These are phyloP conservation scores for Abramis brama DNA, from an alignment of 2,113 vertebrate species.

Conservation along the genomic window DNA sequence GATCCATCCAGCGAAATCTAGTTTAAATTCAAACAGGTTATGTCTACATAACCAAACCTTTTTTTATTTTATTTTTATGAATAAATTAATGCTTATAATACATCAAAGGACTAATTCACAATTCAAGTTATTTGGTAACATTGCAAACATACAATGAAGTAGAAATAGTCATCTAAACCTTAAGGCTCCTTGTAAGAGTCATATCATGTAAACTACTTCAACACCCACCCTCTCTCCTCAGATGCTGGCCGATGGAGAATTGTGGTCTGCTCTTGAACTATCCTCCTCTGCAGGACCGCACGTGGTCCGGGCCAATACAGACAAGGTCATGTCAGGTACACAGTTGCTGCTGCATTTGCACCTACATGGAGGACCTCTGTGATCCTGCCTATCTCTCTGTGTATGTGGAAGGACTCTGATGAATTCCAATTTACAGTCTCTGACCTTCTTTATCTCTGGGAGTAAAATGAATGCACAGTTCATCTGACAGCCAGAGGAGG, in stretches of 20 bases:
- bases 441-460: slow-evolving; percentile 52
- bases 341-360: slow-evolving; percentile 5
- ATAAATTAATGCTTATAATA: background rate
- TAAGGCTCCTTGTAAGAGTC: background rate
- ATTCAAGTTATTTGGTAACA: background rate
- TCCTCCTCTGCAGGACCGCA: background rate
- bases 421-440: slow-evolving; percentile 45
- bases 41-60: background rate
- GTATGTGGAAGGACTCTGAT: slow-evolving; percentile 16
- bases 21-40: background rate
- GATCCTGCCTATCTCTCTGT: slow-evolving; percentile 7
- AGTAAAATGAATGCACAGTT: slow-evolving; percentile 34
- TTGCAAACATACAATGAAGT: background rate
- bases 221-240: slow-evolving; percentile 12
- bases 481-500: slow-evolving; percentile 12
- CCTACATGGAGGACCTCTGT: slow-evolving; percentile 9
- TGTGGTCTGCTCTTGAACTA: background rate
- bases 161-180: background rate
- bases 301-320: background rate
- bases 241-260: background rate
- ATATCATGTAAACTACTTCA: background rate
- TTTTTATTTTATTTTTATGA: background rate
- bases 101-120: background rate
- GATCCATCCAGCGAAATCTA: background rate
- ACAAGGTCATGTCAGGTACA: slow-evolving; percentile 47